Conservation (phyloP, 2,888 invertebrate genomes). For the Rugalucina vietnamica region DNA sequence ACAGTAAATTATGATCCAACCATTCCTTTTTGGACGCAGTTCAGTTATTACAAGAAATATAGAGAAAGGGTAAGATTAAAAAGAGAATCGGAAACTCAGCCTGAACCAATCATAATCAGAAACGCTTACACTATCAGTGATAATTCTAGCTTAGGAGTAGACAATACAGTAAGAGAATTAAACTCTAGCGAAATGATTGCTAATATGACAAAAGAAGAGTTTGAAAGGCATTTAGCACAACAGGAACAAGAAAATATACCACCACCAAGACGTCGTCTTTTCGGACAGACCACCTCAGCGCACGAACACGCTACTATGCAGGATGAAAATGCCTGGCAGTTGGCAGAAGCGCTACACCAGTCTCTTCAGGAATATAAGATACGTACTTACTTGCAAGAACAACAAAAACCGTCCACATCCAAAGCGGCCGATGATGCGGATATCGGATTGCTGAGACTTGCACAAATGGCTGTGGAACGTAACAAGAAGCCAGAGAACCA, state of each 20-base stretch:
- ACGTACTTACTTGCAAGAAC: neutral
- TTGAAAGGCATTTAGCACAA: neutral
- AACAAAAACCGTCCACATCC: neutral
- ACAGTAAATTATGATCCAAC: no score
- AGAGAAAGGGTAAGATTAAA: neutral
- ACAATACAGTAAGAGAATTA: neutral
- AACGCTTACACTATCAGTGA: neutral
- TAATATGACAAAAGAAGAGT: neutral
- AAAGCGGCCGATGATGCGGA: neutral
- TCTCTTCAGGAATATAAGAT: neutral
- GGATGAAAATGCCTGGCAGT: neutral
- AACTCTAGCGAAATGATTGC: neutral
- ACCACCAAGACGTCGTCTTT: neutral
- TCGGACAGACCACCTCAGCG: no score
- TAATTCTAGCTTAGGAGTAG: neutral
- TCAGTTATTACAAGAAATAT: neutral
- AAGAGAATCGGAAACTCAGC: neutral
- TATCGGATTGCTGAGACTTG: neutral
- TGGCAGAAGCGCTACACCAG: no score
- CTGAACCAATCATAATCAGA: neutral
- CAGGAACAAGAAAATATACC: neutral
- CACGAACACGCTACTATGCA: neutral
- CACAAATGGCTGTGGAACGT: neutral
- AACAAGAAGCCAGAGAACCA: neutral
- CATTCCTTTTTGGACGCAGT: neutral